phyloP scores from a whole-genome alignment of 2,888 invertebrate genomes.

The Serrognathus titanus region DNA sequence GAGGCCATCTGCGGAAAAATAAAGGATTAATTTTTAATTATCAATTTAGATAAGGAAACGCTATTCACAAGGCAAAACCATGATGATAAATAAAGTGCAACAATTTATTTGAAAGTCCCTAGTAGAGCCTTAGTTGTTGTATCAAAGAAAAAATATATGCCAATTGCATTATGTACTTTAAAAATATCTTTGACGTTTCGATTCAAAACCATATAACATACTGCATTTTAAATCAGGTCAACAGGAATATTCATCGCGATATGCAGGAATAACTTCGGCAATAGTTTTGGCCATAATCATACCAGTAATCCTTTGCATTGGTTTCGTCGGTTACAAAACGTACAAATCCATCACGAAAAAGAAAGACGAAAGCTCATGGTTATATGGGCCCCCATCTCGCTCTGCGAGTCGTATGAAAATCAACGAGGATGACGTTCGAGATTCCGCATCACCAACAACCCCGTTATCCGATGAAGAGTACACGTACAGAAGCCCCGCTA shows the following conservation, averaged over 20 bases:
- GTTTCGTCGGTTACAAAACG: slow-evolving; percentile 57
- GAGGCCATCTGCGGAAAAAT: too few species aligned
- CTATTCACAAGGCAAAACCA: too few species aligned
- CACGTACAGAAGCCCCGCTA: slow-evolving; percentile 33
- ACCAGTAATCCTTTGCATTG: slow-evolving; percentile 67
- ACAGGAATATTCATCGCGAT: slow-evolving; percentile 74
- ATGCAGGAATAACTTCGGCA: slow-evolving; percentile 73
- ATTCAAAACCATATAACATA: background rate
- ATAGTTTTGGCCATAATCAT: slow-evolving; percentile 73
- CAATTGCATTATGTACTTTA: too few species aligned
- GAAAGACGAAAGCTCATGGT: slow-evolving; percentile 36
- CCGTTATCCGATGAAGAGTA: slow-evolving; percentile 32
- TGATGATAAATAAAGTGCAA: too few species aligned
- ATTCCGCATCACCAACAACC: slow-evolving; percentile 22
- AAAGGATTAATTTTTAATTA: too few species aligned
- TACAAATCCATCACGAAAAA: slow-evolving; percentile 50
- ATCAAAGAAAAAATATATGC: background rate
- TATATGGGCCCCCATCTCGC: slow-evolving; percentile 35
- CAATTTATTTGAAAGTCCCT: too few species aligned
- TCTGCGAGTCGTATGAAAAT: slow-evolving; percentile 28
- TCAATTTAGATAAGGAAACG: too few species aligned
- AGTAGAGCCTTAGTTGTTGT: background rate
- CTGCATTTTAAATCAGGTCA: slow-evolving; percentile 55
- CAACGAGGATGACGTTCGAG: slow-evolving; percentile 23
- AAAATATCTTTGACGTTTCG: background rate